Base-by-base conservation (phyloP, 2,113 vertebrate species). In the Typhlomys cinereus region DNA sequence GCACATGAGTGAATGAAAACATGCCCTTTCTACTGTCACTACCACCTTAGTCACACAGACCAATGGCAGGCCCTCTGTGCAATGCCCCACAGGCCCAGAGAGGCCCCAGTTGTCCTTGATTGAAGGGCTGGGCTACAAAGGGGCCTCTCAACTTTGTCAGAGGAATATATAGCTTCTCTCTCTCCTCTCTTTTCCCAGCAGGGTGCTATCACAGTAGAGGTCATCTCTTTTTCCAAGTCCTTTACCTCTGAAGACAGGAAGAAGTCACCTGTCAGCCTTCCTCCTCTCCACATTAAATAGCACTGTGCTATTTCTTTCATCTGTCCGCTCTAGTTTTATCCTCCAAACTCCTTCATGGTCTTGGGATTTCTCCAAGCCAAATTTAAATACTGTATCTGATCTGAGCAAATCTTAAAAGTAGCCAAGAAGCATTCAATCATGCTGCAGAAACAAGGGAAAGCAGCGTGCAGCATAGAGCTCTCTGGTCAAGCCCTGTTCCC, bases 331-430 rank as follows among this genome's bases (percentile, higher is more conserved):
- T 54, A 54, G 29, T 75, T 89, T 93, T 50, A 66, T 91, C 85
- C 80, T 93, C 80, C 34, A 62, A 75, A 71, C 7, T 27, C 54
- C 15, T 48, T 54, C 48, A 29, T 89, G 25, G 34, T 88, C 61
- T 85, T 87, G 41, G 76, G 36, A 85, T 84, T 66, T 64, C 52
- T 80, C 20, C 64, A 89, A 75, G 39, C n/a, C 64, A 61, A 50
- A 83, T 74, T 87, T 46, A 81, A 74, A 74, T 54, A 29, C 90
- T 18, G 20, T 27, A 78, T 80, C 66, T 57, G 89, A 90, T 79
- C 64, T 57, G 62, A 70, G 5, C 46, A 54, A 59, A 87, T 84
- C 31, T 85, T 67, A 13, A 70, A 52, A 80, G 50, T 1, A 36
- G 66, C 66, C 54, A 80, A 41, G 36, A 83, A 46, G 48, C 74